Percentiles rank a stretch among this genome's conserved stretches.
Conservation (phyloP, 2,888 invertebrate genomes). For the Lasius platythorax region DNA sequence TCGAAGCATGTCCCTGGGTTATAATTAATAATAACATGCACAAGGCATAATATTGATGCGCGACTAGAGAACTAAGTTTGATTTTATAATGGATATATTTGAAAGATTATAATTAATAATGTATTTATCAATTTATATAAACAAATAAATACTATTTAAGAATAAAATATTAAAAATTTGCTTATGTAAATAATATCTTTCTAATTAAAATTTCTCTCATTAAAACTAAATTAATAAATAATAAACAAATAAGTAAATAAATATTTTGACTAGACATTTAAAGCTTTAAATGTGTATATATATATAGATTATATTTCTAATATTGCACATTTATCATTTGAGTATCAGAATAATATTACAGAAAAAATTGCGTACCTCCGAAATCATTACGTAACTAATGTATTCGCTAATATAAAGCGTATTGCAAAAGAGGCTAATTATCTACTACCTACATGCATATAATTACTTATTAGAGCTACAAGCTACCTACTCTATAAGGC, state of each 20-base stretch:
- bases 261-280: not conserved
- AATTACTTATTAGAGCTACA: conserved; percentile 11
- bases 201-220: not conserved
- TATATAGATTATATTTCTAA: not conserved
- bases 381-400: conserved; percentile 10
- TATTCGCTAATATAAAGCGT: conserved; percentile 14
- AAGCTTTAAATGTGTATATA: not conserved
- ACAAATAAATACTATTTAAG: not conserved
- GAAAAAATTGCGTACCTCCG: not conserved
- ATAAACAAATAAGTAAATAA: conserved; percentile 9
- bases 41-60: too few species aligned
- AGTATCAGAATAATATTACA: not conserved
- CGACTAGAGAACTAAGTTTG: conserved; percentile 7
- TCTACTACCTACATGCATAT: conserved; percentile 10
- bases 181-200: not conserved
- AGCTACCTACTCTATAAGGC: conserved; percentile 42
- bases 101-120: not conserved
- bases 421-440: not conserved
- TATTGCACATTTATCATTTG: not conserved
- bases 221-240: conserved; percentile 2
- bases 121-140: not conserved
- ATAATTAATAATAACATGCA: conserved; percentile 37
- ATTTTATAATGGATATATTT: not conserved
- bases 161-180: not conserved
- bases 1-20: conserved; percentile 15